Conservation (phyloP, 2,888 invertebrate species). For the Amiota minor region DNA sequence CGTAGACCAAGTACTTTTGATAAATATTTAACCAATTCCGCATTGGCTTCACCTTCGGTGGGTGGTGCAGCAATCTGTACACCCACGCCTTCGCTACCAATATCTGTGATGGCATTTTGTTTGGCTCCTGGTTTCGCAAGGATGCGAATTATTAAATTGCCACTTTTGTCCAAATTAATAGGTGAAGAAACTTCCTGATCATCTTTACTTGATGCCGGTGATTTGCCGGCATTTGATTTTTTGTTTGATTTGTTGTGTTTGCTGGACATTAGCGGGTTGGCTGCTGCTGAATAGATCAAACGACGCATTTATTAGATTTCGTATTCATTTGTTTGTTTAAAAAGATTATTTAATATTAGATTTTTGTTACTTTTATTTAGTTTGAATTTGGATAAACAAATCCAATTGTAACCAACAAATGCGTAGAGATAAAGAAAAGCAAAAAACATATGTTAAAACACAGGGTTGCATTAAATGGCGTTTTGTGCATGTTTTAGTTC, state of each 20-base stretch:
- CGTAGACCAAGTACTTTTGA: slow-evolving; percentile 80
- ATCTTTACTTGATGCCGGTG: slow-evolving; percentile 27
- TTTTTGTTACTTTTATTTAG: too few relatives aligned
- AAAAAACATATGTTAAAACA: too few relatives aligned
- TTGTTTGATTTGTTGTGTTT: slow-evolving; percentile 62
- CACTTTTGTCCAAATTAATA: slow-evolving; percentile 75
- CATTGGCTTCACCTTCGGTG: slow-evolving; percentile 86
- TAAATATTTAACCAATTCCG: slow-evolving; percentile 82
- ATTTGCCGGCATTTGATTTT: slow-evolving; percentile 46
- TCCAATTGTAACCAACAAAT: too few relatives aligned
- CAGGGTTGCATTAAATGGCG: too few relatives aligned
- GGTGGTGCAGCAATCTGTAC: slow-evolving; percentile 87
- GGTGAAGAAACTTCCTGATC: slow-evolving; percentile 48
- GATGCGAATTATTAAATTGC: slow-evolving; percentile 78
- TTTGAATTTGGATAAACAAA: too few relatives aligned
- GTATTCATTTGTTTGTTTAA: too few relatives aligned
- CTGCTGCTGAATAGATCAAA: slow-evolving; percentile 38
- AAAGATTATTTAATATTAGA: too few relatives aligned
- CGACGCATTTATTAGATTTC: slow-evolving; percentile 48
- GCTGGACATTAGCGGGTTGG: slow-evolving; percentile 56
- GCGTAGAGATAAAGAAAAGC: too few relatives aligned
- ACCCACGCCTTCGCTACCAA: slow-evolving; percentile 79
- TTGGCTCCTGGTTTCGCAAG: slow-evolving; percentile 86
- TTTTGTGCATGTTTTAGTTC: too few relatives aligned
- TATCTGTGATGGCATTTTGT: slow-evolving; percentile 79